A percentile compares a stretch with the other conserved stretches of the same genome.
Conservation (phyloP, 2,888 invertebrate species). For the Sesia bembeciformis region DNA sequence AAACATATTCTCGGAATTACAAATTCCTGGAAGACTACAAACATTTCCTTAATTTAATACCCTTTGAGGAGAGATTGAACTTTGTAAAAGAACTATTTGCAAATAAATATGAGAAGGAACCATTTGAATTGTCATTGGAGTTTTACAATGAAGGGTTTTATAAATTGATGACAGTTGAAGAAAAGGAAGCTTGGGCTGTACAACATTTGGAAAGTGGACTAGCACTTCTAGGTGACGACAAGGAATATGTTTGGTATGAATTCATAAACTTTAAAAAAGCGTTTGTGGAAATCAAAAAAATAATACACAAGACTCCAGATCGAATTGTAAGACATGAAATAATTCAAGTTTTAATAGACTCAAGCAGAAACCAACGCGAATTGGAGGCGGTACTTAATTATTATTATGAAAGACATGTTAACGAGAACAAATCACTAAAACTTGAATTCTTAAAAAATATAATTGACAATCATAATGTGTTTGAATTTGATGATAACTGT, state of each 20-base stretch:
- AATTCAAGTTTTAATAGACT: conserved; percentile 22
- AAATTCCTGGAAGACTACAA: conserved; percentile 22
- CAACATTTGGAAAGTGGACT: conserved; percentile 24
- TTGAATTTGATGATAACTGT: conserved; percentile 29
- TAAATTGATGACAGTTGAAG: conserved; percentile 25
- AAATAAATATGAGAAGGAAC: conserved; percentile 23
- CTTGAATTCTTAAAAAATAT: conserved; percentile 26
- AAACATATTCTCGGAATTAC: conserved; percentile 24
- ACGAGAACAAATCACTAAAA: conserved; percentile 26
- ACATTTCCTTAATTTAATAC: conserved; percentile 28
- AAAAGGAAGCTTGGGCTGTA: conserved; percentile 39
- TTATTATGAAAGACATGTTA: conserved; percentile 37
- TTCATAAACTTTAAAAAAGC: conserved; percentile 35
- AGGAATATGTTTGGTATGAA: conserved; percentile 34
- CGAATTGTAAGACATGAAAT: conserved; percentile 22
- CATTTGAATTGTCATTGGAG: conserved; percentile 27
- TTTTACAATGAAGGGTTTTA: conserved; percentile 26
- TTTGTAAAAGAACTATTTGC: conserved; percentile 30
- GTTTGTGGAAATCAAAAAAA: conserved; percentile 28
- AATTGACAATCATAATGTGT: conserved; percentile 23
- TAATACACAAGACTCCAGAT: conserved; percentile 21
- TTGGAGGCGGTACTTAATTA: conserved; percentile 30
- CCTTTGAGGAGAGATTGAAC: conserved; percentile 20
- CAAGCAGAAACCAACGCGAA: conserved; percentile 27
- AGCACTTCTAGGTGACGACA: conserved; percentile 25